Percentiles rank a stretch among this genome's conserved stretches.
Conservation (phyloP, 2,113 vertebrate species). For the Coptodon rendalli region DNA sequence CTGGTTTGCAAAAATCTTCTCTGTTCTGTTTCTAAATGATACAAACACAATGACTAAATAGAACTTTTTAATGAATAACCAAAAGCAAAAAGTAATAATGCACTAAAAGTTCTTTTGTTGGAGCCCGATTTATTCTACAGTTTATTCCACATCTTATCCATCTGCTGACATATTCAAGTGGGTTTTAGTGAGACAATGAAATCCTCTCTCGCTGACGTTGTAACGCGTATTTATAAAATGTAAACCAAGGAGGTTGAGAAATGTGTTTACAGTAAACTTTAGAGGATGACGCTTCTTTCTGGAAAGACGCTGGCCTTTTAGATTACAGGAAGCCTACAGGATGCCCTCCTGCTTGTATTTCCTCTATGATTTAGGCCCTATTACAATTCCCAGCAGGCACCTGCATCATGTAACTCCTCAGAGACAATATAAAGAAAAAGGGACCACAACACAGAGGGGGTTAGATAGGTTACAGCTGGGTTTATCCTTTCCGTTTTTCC, state of each 20-base stretch:
- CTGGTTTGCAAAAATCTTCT: background rate
- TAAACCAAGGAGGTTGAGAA: constrained; percentile 26
- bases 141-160: background rate
- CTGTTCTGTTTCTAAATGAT: background rate
- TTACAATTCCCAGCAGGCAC: background rate
- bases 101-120: background rate
- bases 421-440: constrained; percentile 3
- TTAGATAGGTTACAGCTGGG: constrained; percentile 28
- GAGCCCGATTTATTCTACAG: background rate
- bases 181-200: constrained; percentile 33
- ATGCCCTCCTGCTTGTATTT: background rate
- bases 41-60: background rate
- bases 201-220: background rate
- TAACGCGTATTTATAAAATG: background rate
- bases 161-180: constrained; percentile 31
- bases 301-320: background rate
- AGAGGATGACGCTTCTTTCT: background rate
- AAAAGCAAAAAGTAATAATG: background rate
- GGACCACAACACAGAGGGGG: background rate
- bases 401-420: background rate
- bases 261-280: background rate
- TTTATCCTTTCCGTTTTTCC: background rate
- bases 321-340: background rate
- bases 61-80: background rate
- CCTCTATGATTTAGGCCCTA: background rate